These are phyloP conservation scores for Oscheius sp. DNA, from an alignment of 2,888 invertebrate species.

Conservation along the genomic window DNA sequence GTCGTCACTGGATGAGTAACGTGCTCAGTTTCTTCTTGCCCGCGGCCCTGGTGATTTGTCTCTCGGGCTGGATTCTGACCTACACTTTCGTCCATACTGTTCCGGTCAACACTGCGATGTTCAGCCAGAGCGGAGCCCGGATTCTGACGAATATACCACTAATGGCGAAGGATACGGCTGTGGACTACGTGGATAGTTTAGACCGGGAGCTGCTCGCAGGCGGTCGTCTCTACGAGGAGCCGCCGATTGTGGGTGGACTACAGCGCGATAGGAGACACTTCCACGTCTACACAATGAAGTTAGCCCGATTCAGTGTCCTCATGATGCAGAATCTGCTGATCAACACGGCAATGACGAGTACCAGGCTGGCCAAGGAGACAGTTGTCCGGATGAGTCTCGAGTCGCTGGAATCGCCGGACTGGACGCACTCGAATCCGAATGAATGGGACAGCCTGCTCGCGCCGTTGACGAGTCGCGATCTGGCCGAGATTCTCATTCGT, in stretches of 20 bases:
- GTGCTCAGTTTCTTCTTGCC: background rate
- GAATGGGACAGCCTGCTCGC: background rate
- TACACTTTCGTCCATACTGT: background rate
- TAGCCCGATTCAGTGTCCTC: constrained; percentile 13
- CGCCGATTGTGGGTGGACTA: constrained; percentile 21
- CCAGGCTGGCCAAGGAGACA: background rate
- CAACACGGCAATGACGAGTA: constrained; percentile 13
- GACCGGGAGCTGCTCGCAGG: background rate
- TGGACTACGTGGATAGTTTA: background rate
- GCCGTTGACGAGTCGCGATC: background rate
- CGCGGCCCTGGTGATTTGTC: background rate
- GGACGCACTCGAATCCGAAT: background rate
- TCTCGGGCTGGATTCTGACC: background rate
- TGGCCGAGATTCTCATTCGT: constrained; percentile 10
- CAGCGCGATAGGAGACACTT: background rate
- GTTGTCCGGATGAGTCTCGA: background rate
- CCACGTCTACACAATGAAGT: constrained; percentile 27
- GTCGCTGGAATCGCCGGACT: constrained; percentile 20
- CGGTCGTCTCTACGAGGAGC: constrained; percentile 16
- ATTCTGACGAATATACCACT: constrained; percentile 11
- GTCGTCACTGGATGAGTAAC: background rate
- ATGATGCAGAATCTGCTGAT: constrained; percentile 19
- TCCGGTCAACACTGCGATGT: background rate
- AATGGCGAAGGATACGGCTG: background rate
- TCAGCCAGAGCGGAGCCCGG: background rate